Evolutionary conservation across 2,888 invertebrate genomes (phyloP).

Genomic region (Tetragonisca angustula): DNA sequence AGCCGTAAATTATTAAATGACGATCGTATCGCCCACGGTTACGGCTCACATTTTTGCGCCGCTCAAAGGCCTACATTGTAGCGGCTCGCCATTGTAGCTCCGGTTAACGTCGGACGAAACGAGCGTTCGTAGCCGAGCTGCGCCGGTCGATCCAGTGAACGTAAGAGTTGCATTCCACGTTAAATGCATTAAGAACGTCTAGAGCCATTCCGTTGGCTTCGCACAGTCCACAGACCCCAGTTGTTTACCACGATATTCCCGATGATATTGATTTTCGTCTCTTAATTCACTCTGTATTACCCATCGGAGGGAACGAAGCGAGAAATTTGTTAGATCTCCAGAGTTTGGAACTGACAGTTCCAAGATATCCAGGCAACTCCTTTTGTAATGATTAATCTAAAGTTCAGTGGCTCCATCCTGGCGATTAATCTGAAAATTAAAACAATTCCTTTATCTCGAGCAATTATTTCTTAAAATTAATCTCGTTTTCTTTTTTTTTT

Average conservation of each 20-base stretch:
- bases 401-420: background rate
- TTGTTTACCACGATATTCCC: constrained; percentile 39
- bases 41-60: background rate
- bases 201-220: constrained; percentile 59
- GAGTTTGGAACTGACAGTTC: no score
- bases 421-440: no score
- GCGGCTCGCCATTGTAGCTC: background rate
- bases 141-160: constrained; percentile 58
- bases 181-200: constrained; percentile 75
- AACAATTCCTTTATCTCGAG: no score
- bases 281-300: background rate
- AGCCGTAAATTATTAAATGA: constrained; percentile 23
- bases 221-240: constrained; percentile 8
- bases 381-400: background rate
- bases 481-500: background rate
- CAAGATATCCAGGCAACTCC: background rate
- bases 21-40: background rate
- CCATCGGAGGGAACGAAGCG: background rate
- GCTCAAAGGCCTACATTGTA: background rate
- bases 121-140: background rate
- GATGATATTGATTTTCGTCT: constrained; percentile 52
- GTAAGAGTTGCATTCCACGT: constrained; percentile 76
- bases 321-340: background rate
- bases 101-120: constrained; percentile 16
- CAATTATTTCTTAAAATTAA: background rate